These are phyloP conservation scores for Rugalucina vietnamica DNA, from an alignment of 2,888 invertebrate genomes.

Conservation along the genomic window DNA sequence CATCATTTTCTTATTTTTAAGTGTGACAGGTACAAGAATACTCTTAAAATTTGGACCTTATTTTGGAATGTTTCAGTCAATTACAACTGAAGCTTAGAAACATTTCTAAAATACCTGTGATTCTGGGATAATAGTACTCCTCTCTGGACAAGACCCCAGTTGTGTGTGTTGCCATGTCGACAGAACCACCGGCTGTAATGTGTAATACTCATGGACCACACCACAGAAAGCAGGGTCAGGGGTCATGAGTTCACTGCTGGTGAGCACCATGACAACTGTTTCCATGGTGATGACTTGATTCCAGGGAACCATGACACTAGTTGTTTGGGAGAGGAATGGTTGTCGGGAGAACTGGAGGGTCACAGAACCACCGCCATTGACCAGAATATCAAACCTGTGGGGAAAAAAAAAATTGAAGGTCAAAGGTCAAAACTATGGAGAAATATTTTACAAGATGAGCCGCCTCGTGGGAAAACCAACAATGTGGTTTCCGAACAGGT, in stretches of 20 bases:
- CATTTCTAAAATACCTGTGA: slow-evolving; percentile 80
- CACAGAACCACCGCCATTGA: slow-evolving; percentile 99
- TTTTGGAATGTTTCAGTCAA: no score
- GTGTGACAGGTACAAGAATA: no score
- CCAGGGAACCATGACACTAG: slow-evolving; percentile 89
- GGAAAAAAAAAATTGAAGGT: background rate
- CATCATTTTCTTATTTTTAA: no score
- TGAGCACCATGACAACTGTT: slow-evolving; percentile 76
- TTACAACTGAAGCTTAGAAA: no score
- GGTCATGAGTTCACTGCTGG: slow-evolving; percentile 62
- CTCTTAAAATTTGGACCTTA: no score
- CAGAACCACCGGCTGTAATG: slow-evolving; percentile 80
- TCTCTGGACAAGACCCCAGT: slow-evolving; percentile 83
- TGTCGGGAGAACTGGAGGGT: slow-evolving; percentile 98
- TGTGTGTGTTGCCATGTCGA: slow-evolving; percentile 84
- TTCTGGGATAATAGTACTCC: slow-evolving; percentile 82
- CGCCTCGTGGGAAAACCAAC: background rate
- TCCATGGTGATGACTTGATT: slow-evolving; percentile 93
- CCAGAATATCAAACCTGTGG: slow-evolving; percentile 97
- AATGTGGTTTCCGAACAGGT: background rate
- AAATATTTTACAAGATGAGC: background rate
- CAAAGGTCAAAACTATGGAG: background rate
- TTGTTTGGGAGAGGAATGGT: slow-evolving; percentile 90
- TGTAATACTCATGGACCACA: slow-evolving; percentile 79
- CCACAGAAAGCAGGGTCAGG: slow-evolving; percentile 85